Conservation (phyloP, 2,888 invertebrate species). For the Acleris holmiana region DNA sequence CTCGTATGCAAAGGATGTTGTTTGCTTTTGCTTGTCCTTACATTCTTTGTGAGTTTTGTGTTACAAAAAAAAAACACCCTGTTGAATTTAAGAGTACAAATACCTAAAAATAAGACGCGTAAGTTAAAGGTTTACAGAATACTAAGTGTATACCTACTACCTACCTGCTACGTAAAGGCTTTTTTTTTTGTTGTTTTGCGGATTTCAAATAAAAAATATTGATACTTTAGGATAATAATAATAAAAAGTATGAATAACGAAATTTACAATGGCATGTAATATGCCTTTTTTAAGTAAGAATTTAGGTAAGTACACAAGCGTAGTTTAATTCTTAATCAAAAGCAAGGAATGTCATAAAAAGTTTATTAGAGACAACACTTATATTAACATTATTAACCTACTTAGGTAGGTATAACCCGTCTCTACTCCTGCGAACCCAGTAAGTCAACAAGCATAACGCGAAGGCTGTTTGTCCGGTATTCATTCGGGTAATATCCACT, state of each 20-base stretch:
- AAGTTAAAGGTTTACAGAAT: neutral
- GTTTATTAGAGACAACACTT: no score
- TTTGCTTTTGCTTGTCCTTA: constrained; percentile 41
- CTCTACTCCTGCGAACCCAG: neutral
- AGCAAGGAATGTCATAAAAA: no score
- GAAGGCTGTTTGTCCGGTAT: constrained; percentile 45
- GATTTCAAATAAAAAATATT: no score
- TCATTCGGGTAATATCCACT: constrained; percentile 57
- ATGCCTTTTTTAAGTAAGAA: no score
- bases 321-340: no score
- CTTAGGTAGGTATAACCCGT: constrained; percentile 8
- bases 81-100: neutral
- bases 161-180: no score
- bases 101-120: neutral
- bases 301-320: no score
- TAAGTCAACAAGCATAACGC: constrained; percentile 48
- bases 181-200: no score
- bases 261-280: no score
- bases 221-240: no score
- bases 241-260: no score
- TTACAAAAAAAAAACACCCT: constrained; percentile 4
- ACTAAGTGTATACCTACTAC: no score
- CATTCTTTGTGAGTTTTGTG: constrained; percentile 28
- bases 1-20: constrained; percentile 48
- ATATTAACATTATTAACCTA: neutral